phyloP scores from a whole-genome alignment of 2,888 invertebrate genomes.

The Brachyptera risi region DNA sequence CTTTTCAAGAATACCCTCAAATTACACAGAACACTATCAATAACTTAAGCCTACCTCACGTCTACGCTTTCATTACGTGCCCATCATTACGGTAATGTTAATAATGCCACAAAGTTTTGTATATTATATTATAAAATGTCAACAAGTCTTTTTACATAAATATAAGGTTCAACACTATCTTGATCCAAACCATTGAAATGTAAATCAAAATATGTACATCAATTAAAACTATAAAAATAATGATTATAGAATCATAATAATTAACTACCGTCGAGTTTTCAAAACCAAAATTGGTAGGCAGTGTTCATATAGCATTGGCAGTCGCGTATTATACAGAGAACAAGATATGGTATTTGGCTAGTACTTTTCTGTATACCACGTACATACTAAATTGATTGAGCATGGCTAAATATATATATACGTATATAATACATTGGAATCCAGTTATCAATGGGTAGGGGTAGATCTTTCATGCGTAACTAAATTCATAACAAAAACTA shows the following conservation, averaged over 20 bases:
- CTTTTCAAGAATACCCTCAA: conserved; percentile 1
- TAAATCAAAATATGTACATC: not conserved
- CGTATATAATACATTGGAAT: not conserved
- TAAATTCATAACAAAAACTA: too few relatives aligned
- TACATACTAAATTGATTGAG: not conserved
- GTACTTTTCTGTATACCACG: not conserved
- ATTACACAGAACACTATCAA: not conserved
- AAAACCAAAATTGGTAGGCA: conserved; percentile 20
- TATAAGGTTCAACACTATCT: not conserved
- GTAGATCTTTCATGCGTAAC: too few relatives aligned
- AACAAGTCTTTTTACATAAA: not conserved
- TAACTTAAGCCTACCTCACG: not conserved
- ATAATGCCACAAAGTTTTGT: conserved; percentile 9
- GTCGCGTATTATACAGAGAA: too few relatives aligned
- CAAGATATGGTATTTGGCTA: not conserved
- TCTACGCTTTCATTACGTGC: not conserved
- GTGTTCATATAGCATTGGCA: conserved; percentile 28
- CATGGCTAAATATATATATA: not conserved
- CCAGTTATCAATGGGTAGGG: too few relatives aligned
- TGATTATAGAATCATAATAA: not conserved
- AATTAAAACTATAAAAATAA: conserved; percentile 9
- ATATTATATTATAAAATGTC: not conserved
- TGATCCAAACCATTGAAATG: not conserved
- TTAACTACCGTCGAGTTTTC: not conserved
- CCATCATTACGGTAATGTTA: too few relatives aligned